A percentile compares a stretch with the other conserved stretches of the same genome.
phyloP scores from a whole-genome alignment of 2,113 vertebrate genomes.

The Gambusia holbrooki region DNA sequence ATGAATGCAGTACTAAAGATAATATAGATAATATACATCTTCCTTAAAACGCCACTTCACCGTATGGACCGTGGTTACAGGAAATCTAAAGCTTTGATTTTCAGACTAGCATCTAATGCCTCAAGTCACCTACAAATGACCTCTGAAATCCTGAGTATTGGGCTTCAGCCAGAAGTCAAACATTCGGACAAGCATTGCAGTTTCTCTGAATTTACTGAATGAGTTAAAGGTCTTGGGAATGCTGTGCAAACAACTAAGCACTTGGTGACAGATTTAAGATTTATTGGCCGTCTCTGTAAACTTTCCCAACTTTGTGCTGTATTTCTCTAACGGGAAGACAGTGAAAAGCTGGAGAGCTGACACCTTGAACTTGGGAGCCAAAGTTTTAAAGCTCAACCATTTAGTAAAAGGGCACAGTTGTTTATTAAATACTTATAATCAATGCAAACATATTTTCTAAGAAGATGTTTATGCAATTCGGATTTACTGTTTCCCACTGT shows the following conservation, averaged over 20 bases:
- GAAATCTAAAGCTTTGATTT: background rate
- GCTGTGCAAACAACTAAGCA: background rate
- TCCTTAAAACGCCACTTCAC: background rate
- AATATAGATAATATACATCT: background rate
- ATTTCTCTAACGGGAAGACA: too few species aligned
- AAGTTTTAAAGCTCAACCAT: background rate
- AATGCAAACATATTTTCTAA: background rate
- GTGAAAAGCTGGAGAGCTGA: background rate
- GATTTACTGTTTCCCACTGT: background rate
- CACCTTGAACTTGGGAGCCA: background rate
- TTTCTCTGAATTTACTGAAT: background rate
- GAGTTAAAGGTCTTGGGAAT: background rate
- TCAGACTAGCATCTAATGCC: background rate
- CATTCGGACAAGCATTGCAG: background rate
- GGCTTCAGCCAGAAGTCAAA: background rate
- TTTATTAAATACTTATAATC: background rate
- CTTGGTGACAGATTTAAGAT: background rate
- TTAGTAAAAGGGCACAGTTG: conserved; percentile 2
- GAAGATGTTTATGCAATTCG: background rate
- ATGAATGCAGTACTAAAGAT: background rate
- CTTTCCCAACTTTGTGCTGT: background rate
- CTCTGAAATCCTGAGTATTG: background rate
- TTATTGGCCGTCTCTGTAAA: background rate
- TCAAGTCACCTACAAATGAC: background rate
- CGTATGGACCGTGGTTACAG: background rate